Evolutionary conservation across 2,797 vertebrate genomes (phyloP).

Genomic region (Hemibagrus guttatus): DNA sequence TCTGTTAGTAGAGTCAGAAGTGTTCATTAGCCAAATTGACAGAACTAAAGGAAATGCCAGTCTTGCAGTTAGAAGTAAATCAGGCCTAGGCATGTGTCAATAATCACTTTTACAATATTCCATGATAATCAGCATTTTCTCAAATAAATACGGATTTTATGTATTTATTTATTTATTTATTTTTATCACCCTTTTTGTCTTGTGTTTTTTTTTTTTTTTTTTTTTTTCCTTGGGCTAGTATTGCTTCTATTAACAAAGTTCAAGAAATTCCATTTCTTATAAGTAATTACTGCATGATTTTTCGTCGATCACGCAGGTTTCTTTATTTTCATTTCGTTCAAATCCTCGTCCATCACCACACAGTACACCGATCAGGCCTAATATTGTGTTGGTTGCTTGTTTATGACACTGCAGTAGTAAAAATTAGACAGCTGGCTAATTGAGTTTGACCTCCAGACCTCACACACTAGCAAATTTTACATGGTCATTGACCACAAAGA

Average conservation of each 20-base stretch:
- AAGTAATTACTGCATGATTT: too few relatives aligned
- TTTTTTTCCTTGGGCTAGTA: too few relatives aligned
- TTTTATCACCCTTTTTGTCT: background rate
- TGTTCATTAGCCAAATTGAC: constrained; percentile 16
- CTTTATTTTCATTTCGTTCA: too few relatives aligned
- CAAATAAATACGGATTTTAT: constrained; percentile 10
- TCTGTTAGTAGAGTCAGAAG: background rate
- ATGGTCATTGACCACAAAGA: background rate
- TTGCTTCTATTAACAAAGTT: too few relatives aligned
- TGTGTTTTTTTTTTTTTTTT: too few relatives aligned
- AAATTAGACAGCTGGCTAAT: background rate
- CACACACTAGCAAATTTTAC: background rate
- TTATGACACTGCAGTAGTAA: background rate
- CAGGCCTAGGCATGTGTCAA: background rate
- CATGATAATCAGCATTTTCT: background rate
- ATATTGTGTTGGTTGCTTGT: background rate
- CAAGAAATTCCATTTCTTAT: too few relatives aligned
- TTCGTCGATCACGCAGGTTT: too few relatives aligned
- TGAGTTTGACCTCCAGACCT: background rate
- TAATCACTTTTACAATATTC: background rate
- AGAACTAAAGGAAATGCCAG: background rate
- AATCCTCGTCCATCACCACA: too few relatives aligned
- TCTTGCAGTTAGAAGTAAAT: background rate
- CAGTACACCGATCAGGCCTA: too few relatives aligned
- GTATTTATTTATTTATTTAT: too few relatives aligned